These are phyloP conservation scores for Alectoris magna DNA, from an alignment of 2,797 vertebrate genomes.

Conservation along the genomic window DNA sequence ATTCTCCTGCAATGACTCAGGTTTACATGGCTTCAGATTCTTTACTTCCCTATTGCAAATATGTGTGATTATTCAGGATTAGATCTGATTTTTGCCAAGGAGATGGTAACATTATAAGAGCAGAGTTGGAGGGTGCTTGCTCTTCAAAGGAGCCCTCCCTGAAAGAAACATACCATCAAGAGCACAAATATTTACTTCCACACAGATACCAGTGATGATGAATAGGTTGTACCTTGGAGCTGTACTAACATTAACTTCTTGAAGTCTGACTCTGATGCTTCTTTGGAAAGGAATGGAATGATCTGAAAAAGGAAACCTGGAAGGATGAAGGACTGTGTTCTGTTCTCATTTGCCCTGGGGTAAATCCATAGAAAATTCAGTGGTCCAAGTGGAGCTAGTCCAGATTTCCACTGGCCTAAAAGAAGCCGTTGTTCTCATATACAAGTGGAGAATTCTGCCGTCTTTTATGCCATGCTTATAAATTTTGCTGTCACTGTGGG, in stretches of 20 bases:
- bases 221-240: background rate
- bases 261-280: background rate
- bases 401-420: constrained; percentile 46
- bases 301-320: background rate
- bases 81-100: background rate
- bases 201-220: background rate
- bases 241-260: background rate
- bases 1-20: background rate
- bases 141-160: background rate
- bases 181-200: background rate
- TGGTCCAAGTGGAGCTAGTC: constrained; percentile 21
- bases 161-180: background rate
- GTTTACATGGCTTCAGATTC: background rate
- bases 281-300: background rate
- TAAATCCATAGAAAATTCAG: constrained; percentile 35
- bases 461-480: constrained; percentile 20
- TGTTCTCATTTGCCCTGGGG: constrained; percentile 9
- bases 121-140: background rate
- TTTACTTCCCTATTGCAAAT: background rate
- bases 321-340: background rate
- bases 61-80: background rate
- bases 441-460: constrained; percentile 12
- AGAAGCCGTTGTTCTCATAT: constrained; percentile 23
- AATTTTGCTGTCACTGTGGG: constrained; percentile 51
- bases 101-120: background rate